Evolutionary conservation across 2,888 invertebrate species (phyloP), one percentile per base, ranked within the genome.

Genomic region (Sarcophaga caerulescens): DNA sequence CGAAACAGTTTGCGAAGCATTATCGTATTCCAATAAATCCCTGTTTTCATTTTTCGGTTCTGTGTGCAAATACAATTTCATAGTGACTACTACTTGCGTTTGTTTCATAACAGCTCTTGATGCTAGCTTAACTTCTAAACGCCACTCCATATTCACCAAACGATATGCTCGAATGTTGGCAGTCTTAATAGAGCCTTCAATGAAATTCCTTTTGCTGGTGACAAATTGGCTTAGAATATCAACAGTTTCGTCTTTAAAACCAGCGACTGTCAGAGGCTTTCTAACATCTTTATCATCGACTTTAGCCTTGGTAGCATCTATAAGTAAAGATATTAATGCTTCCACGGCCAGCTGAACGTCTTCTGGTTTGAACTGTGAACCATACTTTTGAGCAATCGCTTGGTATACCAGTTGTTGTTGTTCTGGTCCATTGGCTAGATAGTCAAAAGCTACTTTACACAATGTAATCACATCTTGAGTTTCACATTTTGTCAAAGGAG

Each of bases 241-340:
- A 14, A 92, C 82, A 1, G 92, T 91, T 1, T 92, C 92, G 0
- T 89, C 87, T 4, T 89, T 89, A 47, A 93, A 90, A 6, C 89
- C 88, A 1, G 88, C 89, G 19, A 87, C 74, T 63, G 90, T 60
- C 12, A 88, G 78, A 12, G 90, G 89, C 74, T 91, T 88, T 21
- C 90, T 90, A 1, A 88, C 87, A 14, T 89, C 90, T 12, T 87
- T 89, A 74, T 81, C 77, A 17, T 75, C 68, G 92, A 96, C 96
- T 93, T 95, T 95, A 87, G 95, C 94, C 93, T 95, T 96, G 89
- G 95, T 95, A 87, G 95, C 95, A 92, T 97, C 95, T 21, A 96
- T 93, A 71, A 97, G 93, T 71, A 97, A 94, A 91, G 96, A 95
- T n/a, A 96, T 94, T 76, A 97, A 92, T 23, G 96, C 96, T 93